phyloP scores from a whole-genome alignment of 2,888 invertebrate genomes.

The Drosophila barbarae region DNA sequence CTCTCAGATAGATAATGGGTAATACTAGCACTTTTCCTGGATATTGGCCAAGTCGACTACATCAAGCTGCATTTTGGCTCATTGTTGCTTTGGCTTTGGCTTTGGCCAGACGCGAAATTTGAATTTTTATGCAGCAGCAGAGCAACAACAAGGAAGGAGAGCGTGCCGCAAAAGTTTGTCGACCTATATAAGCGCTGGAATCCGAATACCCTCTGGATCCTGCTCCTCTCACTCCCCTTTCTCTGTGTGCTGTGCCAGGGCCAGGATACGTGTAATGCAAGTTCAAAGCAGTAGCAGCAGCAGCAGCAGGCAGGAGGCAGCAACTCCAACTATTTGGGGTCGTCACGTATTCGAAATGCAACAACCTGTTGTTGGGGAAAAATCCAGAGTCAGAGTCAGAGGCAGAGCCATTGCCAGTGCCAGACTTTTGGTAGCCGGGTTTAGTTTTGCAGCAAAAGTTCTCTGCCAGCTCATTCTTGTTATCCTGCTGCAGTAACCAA shows the following conservation, averaged over 20 bases:
- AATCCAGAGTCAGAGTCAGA: slow-evolving; percentile 52
- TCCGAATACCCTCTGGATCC: slow-evolving; percentile 35
- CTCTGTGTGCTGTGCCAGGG: slow-evolving; percentile 1
- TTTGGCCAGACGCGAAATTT: slow-evolving; percentile 66
- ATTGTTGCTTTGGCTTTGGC: slow-evolving; percentile 41
- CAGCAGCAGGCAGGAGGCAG: slow-evolving; percentile 24
- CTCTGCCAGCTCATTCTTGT: slow-evolving; percentile 15
- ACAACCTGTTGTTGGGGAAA: slow-evolving; percentile 65
- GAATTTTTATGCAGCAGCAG: slow-evolving; percentile 68
- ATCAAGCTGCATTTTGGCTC: background rate
- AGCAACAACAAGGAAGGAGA: slow-evolving; percentile 50
- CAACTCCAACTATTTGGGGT: slow-evolving; percentile 63
- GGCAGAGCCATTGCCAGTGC: slow-evolving; percentile 14
- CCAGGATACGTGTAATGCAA: slow-evolving; percentile 72
- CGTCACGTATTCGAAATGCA: slow-evolving; percentile 69
- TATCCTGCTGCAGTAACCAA: slow-evolving; percentile 29
- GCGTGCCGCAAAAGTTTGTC: slow-evolving; percentile 72
- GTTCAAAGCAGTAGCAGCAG: slow-evolving; percentile 62
- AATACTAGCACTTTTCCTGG: background rate
- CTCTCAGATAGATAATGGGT: too few relatives aligned
- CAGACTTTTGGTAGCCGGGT: slow-evolving; percentile 35
- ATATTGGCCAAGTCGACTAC: slow-evolving; percentile 11
- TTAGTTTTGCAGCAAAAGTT: slow-evolving; percentile 10
- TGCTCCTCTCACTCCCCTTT: background rate
- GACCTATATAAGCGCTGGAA: slow-evolving; percentile 69